phyloP scores from a whole-genome alignment of 2,888 invertebrate species.

The Fabriciana adippe region DNA sequence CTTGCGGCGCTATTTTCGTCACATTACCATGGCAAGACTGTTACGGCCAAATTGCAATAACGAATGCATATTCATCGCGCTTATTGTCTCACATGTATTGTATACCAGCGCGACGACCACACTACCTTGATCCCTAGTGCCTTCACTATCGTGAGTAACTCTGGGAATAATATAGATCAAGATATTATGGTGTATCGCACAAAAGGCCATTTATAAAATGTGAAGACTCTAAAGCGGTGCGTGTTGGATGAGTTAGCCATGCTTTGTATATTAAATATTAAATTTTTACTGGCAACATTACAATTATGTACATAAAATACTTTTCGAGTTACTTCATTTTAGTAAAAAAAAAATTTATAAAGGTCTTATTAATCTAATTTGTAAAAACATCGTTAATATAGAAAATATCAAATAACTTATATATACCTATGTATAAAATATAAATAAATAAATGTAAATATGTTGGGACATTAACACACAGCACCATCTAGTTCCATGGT shows the following conservation, averaged over 20 bases:
- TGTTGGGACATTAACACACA: too few species aligned
- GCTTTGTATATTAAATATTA: slow-evolving; percentile 3
- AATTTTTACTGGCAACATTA: neutral
- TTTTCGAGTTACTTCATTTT: too few species aligned
- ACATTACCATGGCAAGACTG: slow-evolving; percentile 76
- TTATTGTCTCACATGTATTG: slow-evolving; percentile 74
- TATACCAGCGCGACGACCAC: slow-evolving; percentile 57
- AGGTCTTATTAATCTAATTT: too few species aligned
- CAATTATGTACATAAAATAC: neutral
- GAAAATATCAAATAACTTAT: too few species aligned
- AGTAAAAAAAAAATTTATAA: too few species aligned
- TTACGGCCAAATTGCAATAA: slow-evolving; percentile 76
- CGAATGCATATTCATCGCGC: slow-evolving; percentile 75
- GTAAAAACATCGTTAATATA: too few species aligned
- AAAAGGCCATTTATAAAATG: slow-evolving; percentile 18
- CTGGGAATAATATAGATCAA: neutral
- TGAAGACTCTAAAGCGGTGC: slow-evolving; percentile 10
- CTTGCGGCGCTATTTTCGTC: slow-evolving; percentile 68
- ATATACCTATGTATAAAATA: too few species aligned
- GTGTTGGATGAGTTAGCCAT: slow-evolving; percentile 10
- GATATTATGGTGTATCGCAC: slow-evolving; percentile 37
- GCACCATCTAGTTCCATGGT: too few species aligned
- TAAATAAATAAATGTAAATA: too few species aligned
- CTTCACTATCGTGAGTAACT: neutral
- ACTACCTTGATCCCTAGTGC: slow-evolving; percentile 44